Evolutionary conservation across 2,888 invertebrate species (phyloP).

Genomic region (Drosophila basisetae): DNA sequence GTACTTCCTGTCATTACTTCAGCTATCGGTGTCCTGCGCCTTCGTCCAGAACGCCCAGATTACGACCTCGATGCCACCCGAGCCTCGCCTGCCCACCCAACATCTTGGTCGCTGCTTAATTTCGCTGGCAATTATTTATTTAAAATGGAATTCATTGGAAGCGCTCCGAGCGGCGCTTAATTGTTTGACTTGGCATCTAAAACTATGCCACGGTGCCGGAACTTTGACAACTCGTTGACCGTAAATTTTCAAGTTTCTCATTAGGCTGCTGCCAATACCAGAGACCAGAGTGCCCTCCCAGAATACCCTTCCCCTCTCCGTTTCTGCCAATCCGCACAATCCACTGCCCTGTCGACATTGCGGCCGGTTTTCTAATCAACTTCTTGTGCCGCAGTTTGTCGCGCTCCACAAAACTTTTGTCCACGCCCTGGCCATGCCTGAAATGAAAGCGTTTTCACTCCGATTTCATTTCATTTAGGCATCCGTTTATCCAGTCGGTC

Average conservation of each 20-base stretch:
- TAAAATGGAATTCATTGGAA: conserved; percentile 69
- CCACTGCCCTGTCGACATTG: conserved; percentile 46
- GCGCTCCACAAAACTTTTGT: conserved; percentile 63
- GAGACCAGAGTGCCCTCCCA: not conserved
- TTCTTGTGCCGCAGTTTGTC: conserved; percentile 78
- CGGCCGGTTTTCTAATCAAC: conserved; percentile 74
- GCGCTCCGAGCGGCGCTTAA: conserved; percentile 57
- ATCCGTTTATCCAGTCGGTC: conserved; percentile 53
- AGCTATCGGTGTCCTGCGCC: conserved; percentile 42
- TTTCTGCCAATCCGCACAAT: not conserved
- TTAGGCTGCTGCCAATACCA: conserved; percentile 56
- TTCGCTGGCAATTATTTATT: conserved; percentile 79
- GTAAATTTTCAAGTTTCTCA: conserved; percentile 80
- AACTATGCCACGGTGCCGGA: conserved; percentile 68
- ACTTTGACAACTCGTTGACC: conserved; percentile 79
- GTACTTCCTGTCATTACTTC: conserved; percentile 74
- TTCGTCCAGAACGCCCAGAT: conserved; percentile 44
- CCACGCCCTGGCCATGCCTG: conserved; percentile 44
- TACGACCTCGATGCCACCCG: conserved; percentile 26
- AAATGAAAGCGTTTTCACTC: conserved; percentile 75
- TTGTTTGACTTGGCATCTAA: conserved; percentile 77
- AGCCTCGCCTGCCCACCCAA: not conserved
- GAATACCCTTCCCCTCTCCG: not conserved
- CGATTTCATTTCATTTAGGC: conserved; percentile 79
- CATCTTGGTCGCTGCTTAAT: conserved; percentile 59